These are phyloP conservation scores for Kryphioiulus occultus DNA, from an alignment of 2,888 invertebrate species.

Conservation along the genomic window DNA sequence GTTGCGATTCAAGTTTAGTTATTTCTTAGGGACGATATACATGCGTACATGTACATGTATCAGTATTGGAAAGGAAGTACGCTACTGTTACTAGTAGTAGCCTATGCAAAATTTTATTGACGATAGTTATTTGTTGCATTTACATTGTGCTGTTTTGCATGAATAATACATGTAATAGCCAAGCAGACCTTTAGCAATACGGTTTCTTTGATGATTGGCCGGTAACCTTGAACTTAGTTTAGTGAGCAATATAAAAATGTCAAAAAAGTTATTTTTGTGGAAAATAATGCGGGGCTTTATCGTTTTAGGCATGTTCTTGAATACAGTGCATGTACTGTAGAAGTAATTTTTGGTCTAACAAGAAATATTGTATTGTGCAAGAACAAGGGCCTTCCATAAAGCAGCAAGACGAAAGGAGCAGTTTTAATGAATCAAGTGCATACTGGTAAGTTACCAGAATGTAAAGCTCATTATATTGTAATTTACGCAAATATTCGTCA, in stretches of 20 bases:
- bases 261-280: no score
- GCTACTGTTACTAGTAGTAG: constrained; percentile 10
- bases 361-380: neutral
- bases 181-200: neutral
- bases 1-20: neutral
- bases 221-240: neutral
- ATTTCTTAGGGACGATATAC: neutral
- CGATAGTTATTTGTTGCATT: neutral
- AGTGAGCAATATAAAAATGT: neutral
- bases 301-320: neutral
- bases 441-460: neutral
- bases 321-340: neutral
- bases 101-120: constrained; percentile 25
- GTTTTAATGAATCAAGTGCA: neutral
- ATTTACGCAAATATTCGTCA: no score
- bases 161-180: neutral
- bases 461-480: no score
- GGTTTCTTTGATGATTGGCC: neutral
- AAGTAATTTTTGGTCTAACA: neutral
- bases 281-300: no score
- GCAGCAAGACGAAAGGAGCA: neutral
- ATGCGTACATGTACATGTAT: neutral
- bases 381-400: neutral
- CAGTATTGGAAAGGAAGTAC: neutral
- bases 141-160: neutral